A percentile compares a stretch with the other conserved stretches of the same genome.
Conservation (phyloP, 2,888 invertebrate species). For the Drosophila demipolita region DNA sequence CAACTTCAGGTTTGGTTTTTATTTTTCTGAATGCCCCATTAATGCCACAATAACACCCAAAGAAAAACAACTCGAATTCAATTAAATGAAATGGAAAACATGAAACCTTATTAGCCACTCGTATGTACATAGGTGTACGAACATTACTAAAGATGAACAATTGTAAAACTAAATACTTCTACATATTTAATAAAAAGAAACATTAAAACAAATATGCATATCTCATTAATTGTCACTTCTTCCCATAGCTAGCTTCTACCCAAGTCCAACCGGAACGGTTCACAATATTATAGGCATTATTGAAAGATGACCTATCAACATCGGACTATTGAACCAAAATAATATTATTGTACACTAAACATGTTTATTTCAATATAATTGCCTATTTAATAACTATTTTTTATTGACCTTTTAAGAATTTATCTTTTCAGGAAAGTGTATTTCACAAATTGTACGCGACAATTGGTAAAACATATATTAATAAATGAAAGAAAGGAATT, state of each 20-base stretch:
- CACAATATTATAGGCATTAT: not conserved
- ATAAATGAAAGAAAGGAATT: not conserved
- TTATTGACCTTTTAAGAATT: not conserved
- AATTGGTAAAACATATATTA: not conserved
- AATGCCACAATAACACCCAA: conserved; percentile 57
- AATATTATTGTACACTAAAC: too few species aligned
- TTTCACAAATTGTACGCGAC: too few species aligned
- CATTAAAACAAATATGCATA: conserved; percentile 38
- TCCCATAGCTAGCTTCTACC: not conserved
- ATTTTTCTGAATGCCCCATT: conserved; percentile 46
- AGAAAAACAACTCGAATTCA: conserved; percentile 55
- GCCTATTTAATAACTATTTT: not conserved
- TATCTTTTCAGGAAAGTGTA: not conserved
- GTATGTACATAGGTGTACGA: conserved; percentile 74
- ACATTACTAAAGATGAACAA: conserved; percentile 74
- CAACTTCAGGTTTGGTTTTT: conserved; percentile 44
- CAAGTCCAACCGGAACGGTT: not conserved
- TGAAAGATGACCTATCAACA: not conserved
- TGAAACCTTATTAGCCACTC: conserved; percentile 63
- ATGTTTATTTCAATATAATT: not conserved
- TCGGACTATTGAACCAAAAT: not conserved
- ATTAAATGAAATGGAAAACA: conserved; percentile 54
- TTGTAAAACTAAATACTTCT: conserved; percentile 79
- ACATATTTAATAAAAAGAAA: conserved; percentile 78
- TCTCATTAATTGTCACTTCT: not conserved